These are phyloP conservation scores for Malurus cyaneus DNA, from an alignment of 2,113 vertebrate species.

Conservation along the genomic window DNA sequence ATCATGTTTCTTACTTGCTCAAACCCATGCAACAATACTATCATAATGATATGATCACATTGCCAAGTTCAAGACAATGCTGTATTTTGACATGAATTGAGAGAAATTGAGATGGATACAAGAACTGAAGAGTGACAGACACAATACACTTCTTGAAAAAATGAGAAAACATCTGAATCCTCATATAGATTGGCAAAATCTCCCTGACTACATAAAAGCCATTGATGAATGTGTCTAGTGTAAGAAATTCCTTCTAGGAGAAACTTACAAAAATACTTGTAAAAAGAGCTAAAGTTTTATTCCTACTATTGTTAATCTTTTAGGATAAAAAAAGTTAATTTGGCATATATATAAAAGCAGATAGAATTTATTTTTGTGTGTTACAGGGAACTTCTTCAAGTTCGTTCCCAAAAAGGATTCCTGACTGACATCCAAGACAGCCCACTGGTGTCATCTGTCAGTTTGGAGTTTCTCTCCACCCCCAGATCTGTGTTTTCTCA, in stretches of 20 bases:
- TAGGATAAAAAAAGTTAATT: not conserved
- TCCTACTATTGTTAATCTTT: not conserved
- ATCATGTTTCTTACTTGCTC: not conserved
- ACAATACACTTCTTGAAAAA: not conserved
- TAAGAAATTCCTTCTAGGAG: not conserved
- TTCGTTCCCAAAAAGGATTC: not conserved
- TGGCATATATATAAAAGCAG: rapidly evolving
- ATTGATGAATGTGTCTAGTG: not conserved
- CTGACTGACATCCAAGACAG: not conserved
- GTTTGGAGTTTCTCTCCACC: slow-evolving; percentile 4
- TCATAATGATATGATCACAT: not conserved
- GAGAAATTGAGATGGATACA: not conserved
- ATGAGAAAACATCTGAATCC: not conserved
- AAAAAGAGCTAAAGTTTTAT: not conserved
- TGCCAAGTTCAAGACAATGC: not conserved
- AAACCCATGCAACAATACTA: not conserved
- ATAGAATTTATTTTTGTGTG: not conserved
- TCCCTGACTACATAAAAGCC: not conserved
- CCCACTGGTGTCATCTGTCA: slow-evolving; percentile 16
- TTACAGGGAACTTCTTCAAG: not conserved
- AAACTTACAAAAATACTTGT: not conserved
- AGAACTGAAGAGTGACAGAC: not conserved
- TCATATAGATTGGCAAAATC: not conserved
- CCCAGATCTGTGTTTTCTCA: slow-evolving; percentile 30
- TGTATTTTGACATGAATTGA: not conserved